phyloP scores from a whole-genome alignment of 2,888 invertebrate genomes.

The Lampropteryx suffumata region DNA sequence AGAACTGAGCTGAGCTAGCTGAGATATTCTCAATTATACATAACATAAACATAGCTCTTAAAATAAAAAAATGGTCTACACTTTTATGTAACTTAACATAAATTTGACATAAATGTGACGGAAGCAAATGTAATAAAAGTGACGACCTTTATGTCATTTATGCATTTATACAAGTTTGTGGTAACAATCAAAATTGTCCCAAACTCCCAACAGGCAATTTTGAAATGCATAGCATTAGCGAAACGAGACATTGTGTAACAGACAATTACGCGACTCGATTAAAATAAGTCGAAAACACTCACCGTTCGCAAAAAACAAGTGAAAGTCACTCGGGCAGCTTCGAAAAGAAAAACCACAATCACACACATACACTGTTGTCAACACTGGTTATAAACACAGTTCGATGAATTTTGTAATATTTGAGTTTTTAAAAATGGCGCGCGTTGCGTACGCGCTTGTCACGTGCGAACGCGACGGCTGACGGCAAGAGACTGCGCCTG shows the following conservation, averaged over 20 bases:
- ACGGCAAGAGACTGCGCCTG: conserved; percentile 76
- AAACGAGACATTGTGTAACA: conserved; percentile 57
- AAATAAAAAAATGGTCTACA: no score
- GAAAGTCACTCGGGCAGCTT: conserved; percentile 48
- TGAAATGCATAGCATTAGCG: conserved; percentile 51
- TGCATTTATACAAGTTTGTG: not conserved
- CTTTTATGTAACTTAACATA: no score
- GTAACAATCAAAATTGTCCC: conserved; percentile 24
- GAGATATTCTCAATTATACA: no score
- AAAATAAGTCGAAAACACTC: conserved; percentile 65
- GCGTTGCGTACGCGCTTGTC: conserved; percentile 60
- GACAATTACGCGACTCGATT: conserved; percentile 63
- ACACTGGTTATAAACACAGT: conserved; percentile 59
- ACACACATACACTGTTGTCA: conserved; percentile 69
- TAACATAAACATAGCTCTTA: no score
- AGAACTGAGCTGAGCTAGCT: no score
- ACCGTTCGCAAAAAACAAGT: conserved; percentile 71
- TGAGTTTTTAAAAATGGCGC: conserved; percentile 44
- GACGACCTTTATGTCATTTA: not conserved
- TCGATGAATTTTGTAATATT: conserved; percentile 39
- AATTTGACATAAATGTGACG: no score
- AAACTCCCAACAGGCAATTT: conserved; percentile 39
- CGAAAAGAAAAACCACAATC: conserved; percentile 46
- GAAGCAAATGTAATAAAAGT: conserved; percentile 7
- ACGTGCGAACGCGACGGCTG: conserved; percentile 67